A percentile compares a stretch with the other conserved stretches of the same genome.
Evolutionary conservation across 2,113 vertebrate species (phyloP).

Genomic region (Paraplagusia blochii): DNA sequence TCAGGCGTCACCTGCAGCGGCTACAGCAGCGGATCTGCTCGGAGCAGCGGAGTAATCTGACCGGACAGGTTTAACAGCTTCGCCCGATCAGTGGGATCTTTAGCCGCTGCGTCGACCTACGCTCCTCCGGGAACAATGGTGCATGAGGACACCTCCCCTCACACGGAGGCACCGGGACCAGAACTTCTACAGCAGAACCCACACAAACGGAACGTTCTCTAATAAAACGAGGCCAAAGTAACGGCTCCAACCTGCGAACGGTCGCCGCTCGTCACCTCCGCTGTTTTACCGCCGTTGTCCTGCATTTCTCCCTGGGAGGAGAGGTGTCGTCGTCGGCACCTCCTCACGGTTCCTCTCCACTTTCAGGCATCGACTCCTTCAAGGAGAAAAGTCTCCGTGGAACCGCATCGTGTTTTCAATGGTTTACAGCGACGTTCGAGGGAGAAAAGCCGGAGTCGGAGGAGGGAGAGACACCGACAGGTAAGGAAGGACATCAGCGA

Average conservation of each 20-base stretch:
- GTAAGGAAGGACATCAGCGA: slow-evolving; percentile 14
- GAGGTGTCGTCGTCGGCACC: neutral
- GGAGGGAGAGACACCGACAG: neutral
- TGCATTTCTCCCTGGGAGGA: slow-evolving; percentile 60
- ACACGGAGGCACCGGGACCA: accelerated
- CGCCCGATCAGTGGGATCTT: neutral
- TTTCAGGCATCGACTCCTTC: slow-evolving; percentile 25
- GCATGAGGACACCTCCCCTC: too few relatives aligned
- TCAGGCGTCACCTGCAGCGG: too few relatives aligned
- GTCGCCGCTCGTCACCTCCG: slow-evolving; percentile 4
- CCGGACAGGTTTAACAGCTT: slow-evolving; percentile 58
- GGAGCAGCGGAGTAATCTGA: slow-evolving; percentile 27
- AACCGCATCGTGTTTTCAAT: neutral
- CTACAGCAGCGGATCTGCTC: neutral
- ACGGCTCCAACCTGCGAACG: slow-evolving; percentile 42
- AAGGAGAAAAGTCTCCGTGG: neutral
- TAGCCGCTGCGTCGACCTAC: neutral
- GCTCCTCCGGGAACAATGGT: too few relatives aligned
- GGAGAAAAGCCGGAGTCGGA: neutral
- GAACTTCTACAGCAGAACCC: accelerated
- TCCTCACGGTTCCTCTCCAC: slow-evolving; percentile 13
- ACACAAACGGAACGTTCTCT: neutral
- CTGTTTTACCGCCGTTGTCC: slow-evolving; percentile 49
- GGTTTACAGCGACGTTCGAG: neutral
- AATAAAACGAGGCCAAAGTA: neutral